Evolutionary conservation across 2,888 invertebrate species (phyloP), one percentile per base, ranked within the genome.

Genomic region (Apantesis nais): DNA sequence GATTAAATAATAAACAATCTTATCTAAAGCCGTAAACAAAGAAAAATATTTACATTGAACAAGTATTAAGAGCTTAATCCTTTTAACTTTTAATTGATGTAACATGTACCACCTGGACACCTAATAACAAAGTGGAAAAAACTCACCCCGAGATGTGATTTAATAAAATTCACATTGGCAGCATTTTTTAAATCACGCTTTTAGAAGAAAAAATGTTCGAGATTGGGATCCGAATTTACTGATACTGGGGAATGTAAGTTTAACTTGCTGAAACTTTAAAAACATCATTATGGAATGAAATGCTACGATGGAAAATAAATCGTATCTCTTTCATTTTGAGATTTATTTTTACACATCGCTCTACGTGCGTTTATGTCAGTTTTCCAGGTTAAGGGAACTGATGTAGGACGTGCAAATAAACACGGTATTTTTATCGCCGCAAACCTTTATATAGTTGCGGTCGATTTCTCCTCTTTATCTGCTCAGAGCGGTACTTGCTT

Each of bases 371-470:
- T 83, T 92, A 86, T 84, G 90, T 75, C 89, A 75, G 79, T 92
- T 90, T 89, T 87, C 84, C 86, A 81, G 89, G 83, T 79, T 82
- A 83, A 84, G 76, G 85, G 83, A 86, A 84, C 89, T 92, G 93
- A 93, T 93, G 93, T 94, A 93, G 94, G 94, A 94, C 94, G 93
- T 93, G 94, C 92, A 93, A 94, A 94, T 95, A 95, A 95, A 95
- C 94, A 94, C 92, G 88, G 92, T 93, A 95, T 95, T 94, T 95
- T 95, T 95, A 95, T 94, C 90, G 91, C 86, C 87, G 86, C 93
- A 93, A 94, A 94, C 95, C 94, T 95, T 94, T 94, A 94, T 94
- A 94, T 94, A 94, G 94, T 94, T 92, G 93, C 92, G 93, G 93
- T 93, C 92, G 94, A 94, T 95, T 94, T 94, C 92, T 91, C 89